phyloP scores from a whole-genome alignment of 1,140 invertebrate genomes.

The Archivesica marissinica region DNA sequence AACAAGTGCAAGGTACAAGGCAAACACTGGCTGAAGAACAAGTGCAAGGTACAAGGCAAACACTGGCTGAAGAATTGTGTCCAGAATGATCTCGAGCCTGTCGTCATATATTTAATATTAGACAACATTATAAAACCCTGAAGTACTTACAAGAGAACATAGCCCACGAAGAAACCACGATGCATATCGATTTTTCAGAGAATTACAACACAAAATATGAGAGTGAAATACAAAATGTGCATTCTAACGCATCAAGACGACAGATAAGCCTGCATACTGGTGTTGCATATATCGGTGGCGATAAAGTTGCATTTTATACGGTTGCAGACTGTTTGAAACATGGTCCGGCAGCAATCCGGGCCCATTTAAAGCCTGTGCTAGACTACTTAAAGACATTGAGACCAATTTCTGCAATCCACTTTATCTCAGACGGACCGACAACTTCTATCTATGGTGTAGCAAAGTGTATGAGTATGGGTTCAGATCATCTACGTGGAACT shows the following conservation, averaged over 20 bases:
- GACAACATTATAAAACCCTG: constrained; percentile 14
- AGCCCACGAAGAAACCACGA: neutral
- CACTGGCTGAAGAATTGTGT: no score
- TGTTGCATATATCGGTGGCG: constrained; percentile 32
- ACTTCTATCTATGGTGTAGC: constrained; percentile 20
- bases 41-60: no score
- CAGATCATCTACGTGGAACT: no score
- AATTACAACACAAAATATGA: constrained; percentile 63
- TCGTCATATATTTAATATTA: constrained; percentile 51
- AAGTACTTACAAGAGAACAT: constrained; percentile 7
- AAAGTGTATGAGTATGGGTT: constrained; percentile 14
- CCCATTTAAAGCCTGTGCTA: constrained; percentile 46
- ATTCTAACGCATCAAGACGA: constrained; percentile 60
- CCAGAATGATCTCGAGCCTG: neutral
- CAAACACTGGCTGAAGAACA: no score
- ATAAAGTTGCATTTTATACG: constrained; percentile 31
- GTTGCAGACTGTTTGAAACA: constrained; percentile 29
- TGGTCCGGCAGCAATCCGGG: no score
- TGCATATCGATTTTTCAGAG: constrained; percentile 65
- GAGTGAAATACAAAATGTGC: constrained; percentile 61
- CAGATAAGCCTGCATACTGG: no score
- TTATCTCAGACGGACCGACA: constrained; percentile 49
- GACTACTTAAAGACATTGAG: neutral
- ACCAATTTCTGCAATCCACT: neutral
- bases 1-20: no score